phyloP scores from a whole-genome alignment of 2,888 invertebrate species.

The Harpagoxenus sublaevis region DNA sequence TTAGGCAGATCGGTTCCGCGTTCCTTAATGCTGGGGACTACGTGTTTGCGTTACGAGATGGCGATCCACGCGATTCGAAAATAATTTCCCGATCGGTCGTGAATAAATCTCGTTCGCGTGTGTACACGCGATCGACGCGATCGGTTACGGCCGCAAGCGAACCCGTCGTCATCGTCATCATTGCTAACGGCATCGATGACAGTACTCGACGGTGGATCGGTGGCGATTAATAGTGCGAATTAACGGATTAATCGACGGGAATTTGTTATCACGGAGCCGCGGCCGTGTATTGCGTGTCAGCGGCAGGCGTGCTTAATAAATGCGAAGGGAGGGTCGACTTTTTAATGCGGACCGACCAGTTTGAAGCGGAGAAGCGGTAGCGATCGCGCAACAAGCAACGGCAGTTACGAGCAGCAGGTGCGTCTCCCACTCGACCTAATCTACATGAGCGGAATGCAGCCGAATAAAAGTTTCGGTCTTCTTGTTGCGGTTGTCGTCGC shows the following conservation, averaged over 20 bases:
- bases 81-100: constrained; percentile 7
- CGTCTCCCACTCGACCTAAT: constrained; percentile 67
- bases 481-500: constrained; percentile 8
- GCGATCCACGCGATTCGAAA: not conserved
- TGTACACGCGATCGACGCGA: not conserved
- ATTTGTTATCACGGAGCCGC: constrained; percentile 53
- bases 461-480: constrained; percentile 73
- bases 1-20: not conserved
- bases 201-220: constrained; percentile 28
- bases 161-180: not conserved
- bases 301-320: constrained; percentile 61
- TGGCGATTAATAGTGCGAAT: constrained; percentile 50
- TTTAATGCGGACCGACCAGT: constrained; percentile 70
- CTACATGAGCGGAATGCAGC: constrained; percentile 81
- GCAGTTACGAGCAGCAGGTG: constrained; percentile 73
- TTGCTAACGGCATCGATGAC: constrained; percentile 18
- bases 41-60: constrained; percentile 16
- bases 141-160: not conserved
- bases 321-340: constrained; percentile 49
- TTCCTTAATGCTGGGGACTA: constrained; percentile 26
- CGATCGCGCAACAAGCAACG: constrained; percentile 34
- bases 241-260: constrained; percentile 62
- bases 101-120: constrained; percentile 2
- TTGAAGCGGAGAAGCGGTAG: constrained; percentile 41
- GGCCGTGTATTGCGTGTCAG: constrained; percentile 26